phyloP scores from a whole-genome alignment of 2,888 invertebrate species.

The Ormyrus rosae region DNA sequence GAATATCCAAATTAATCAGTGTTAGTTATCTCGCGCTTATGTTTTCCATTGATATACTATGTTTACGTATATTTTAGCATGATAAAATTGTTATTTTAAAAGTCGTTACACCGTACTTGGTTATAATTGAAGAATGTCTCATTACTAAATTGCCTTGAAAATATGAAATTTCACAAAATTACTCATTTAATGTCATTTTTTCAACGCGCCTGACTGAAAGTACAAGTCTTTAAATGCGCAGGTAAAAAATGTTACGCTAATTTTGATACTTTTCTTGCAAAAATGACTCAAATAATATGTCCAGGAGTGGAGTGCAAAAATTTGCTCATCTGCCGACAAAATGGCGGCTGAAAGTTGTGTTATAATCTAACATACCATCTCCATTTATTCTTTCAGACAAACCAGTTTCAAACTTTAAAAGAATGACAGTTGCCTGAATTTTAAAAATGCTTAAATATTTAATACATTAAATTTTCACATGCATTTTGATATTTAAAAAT shows the following conservation, averaged over 20 bases:
- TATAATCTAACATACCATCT: background rate
- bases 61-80: constrained; percentile 40
- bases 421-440: background rate
- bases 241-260: too few relatives aligned
- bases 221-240: too few relatives aligned
- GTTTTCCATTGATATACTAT: constrained; percentile 43
- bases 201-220: too few relatives aligned
- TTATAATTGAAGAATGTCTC: background rate
- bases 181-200: too few relatives aligned
- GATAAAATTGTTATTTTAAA: constrained; percentile 36
- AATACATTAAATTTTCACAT: too few relatives aligned
- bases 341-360: constrained; percentile 40
- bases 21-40: constrained; percentile 38
- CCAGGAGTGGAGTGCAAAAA: constrained; percentile 1
- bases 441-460: too few relatives aligned
- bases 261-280: too few relatives aligned
- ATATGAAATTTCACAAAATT: too few relatives aligned
- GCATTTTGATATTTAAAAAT: too few relatives aligned
- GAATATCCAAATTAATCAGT: constrained; percentile 10
- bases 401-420: background rate
- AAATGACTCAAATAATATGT: background rate
- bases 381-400: background rate
- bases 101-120: background rate
- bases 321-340: constrained; percentile 46
- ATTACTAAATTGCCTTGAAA: background rate